Evolutionary conservation across 2,888 invertebrate species (phyloP).

Genomic region (Lampropteryx suffumata): DNA sequence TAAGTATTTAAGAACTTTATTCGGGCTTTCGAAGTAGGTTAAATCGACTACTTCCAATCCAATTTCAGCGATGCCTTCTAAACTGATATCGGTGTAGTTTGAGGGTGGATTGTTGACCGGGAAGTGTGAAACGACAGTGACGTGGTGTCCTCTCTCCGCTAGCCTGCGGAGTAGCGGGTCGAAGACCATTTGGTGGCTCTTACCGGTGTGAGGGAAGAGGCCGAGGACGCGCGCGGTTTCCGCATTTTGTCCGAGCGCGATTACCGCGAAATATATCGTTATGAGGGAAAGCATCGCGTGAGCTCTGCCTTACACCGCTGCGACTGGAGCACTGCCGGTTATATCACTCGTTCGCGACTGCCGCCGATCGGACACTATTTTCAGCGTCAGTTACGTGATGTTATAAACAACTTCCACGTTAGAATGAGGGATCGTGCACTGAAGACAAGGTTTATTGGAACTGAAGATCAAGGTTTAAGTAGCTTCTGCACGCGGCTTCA

Average conservation of each 20-base stretch:
- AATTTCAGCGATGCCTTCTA: conserved; percentile 62
- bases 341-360: conserved; percentile 12
- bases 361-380: conserved; percentile 36
- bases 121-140: conserved; percentile 84
- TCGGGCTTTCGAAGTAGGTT: conserved; percentile 48
- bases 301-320: conserved; percentile 38
- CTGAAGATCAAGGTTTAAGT: conserved; percentile 10
- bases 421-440: conserved; percentile 15
- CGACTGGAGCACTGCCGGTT: conserved; percentile 37
- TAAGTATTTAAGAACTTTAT: conserved; percentile 43
- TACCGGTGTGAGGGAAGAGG: conserved; percentile 82
- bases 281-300: conserved; percentile 54
- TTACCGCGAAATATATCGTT: conserved; percentile 40
- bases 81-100: conserved; percentile 69
- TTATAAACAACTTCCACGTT: conserved; percentile 17
- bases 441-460: conserved; percentile 16
- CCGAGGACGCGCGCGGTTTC: conserved; percentile 78
- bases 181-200: conserved; percentile 85
- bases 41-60: conserved; percentile 65
- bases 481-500: no score
- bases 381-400: conserved; percentile 25
- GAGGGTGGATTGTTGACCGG: conserved; percentile 73
- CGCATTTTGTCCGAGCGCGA: conserved; percentile 48
- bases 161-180: conserved; percentile 79
- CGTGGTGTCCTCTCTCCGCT: conserved; percentile 82